A percentile compares a stretch with the other conserved stretches of the same genome.
Evolutionary conservation across 2,113 vertebrate genomes (phyloP).

Genomic region (Lophius piscatorius): DNA sequence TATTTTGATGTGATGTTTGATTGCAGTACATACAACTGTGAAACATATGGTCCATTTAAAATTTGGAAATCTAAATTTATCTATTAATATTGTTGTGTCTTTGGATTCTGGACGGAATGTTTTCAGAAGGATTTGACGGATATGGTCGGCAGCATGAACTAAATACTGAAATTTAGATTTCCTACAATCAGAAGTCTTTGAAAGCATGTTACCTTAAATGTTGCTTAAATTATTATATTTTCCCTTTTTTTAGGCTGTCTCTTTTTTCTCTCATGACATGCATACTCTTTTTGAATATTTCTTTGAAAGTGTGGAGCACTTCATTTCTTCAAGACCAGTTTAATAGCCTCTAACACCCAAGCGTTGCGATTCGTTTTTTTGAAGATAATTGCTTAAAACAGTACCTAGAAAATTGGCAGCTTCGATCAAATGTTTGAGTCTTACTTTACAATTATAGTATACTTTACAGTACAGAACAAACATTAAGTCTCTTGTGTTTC

Average conservation of each 20-base stretch:
- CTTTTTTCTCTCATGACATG: constrained; percentile 25
- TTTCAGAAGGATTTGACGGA: not conserved
- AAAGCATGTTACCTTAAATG: not conserved
- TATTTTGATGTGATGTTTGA: too few species aligned
- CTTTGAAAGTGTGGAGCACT: too few species aligned
- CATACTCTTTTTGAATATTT: too few species aligned
- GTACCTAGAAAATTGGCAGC: constrained; percentile 20
- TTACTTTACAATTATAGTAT: constrained; percentile 10
- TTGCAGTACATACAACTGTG: too few species aligned
- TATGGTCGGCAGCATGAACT: not conserved
- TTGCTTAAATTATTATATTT: not conserved
- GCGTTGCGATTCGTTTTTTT: too few species aligned
- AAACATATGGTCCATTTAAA: not conserved
- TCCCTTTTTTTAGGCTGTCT: too few species aligned
- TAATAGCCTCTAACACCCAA: too few species aligned
- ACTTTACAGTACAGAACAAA: constrained; percentile 3
- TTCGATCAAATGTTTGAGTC: constrained; percentile 20
- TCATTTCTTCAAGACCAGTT: too few species aligned
- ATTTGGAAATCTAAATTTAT: too few species aligned
- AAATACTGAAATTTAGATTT: not conserved
- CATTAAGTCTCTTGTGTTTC: constrained; percentile 8
- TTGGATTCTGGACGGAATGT: not conserved
- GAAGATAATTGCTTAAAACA: constrained; percentile 32
- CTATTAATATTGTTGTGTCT: not conserved
- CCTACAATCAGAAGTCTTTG: not conserved